Base-by-base conservation (phyloP, 1,140 invertebrate genomes). In the Plectrocnemia conspersa region DNA sequence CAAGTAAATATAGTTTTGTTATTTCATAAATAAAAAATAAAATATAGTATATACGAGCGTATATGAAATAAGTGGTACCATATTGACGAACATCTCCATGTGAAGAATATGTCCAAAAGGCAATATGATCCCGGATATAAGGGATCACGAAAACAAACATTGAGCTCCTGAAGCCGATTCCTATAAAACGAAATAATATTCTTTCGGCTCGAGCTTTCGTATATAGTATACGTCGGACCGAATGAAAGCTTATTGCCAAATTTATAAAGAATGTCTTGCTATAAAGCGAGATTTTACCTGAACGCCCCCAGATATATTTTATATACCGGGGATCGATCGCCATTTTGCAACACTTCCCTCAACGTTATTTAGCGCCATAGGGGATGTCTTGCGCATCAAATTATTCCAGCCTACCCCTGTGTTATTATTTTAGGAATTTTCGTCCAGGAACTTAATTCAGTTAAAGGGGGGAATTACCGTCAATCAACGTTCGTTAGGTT, bases 401-500 rank as follows among this genome's bases (percentile, higher is more conserved):
- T n/a, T n/a, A n/a, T n/a, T n/a, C n/a, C n/a, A n/a, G n/a, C n/a
- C n/a, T n/a, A n/a, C n/a, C 16, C 22, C 21, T 23, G n/a, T 45
- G 13, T 24, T 45, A 22, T 45, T 45, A 22, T 23, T 23, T 23
- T 11, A 24, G 42, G 19, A 45, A 21, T 48, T 50, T 33, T 29
- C 57, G 19, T 19, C 11, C 22, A 41, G 45, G 21, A 13, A 35
- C 24, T 50, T 58, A 58, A 58, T 58, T 47, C 57, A 16, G 16
- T 35, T 42, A 38, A 36, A 41, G 22, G 46, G 41, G 23, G 3
- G 33, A 27, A 13, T n/a, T n/a, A n/a, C 58, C 52, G 58, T 59
- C 53, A 59, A 59, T 59, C 58, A 59, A 47, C 25, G 52, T 55
- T 59, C 53, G 58, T 59, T 59, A 59, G 36, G 52, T 32, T 22